phyloP scores from a whole-genome alignment of 1,140 invertebrate genomes.

The Leucophenga varia region DNA sequence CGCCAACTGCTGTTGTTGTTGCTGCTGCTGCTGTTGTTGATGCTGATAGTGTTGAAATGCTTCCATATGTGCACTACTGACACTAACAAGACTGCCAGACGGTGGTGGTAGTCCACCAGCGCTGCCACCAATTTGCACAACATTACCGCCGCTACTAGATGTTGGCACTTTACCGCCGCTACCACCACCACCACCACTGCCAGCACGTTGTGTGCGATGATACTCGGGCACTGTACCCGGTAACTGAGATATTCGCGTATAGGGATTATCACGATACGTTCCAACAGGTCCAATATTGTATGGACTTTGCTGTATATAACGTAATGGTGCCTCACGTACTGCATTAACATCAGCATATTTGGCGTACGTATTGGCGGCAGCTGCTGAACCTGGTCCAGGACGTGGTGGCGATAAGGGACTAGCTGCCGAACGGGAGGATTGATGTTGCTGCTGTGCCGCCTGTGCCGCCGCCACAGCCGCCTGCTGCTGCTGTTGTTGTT shows the following conservation, averaged over 20 bases:
- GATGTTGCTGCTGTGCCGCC: slow-evolving; percentile 32
- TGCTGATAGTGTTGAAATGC: too few species aligned
- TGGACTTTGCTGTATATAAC: slow-evolving; percentile 37
- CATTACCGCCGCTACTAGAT: slow-evolving; percentile 7
- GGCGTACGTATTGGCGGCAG: slow-evolving; percentile 38
- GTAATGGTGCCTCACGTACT: slow-evolving; percentile 36
- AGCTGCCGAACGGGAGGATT: slow-evolving; percentile 43
- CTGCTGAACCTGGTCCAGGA: slow-evolving; percentile 40
- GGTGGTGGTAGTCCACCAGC: slow-evolving; percentile 4
- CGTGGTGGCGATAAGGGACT: slow-evolving; percentile 52
- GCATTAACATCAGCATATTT: slow-evolving; percentile 33
- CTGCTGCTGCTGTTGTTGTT: slow-evolving; percentile 29
- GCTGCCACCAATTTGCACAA: slow-evolving; percentile 31
- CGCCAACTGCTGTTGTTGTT: too few species aligned
- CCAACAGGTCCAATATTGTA: slow-evolving; percentile 29
- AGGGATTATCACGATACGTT: slow-evolving; percentile 46
- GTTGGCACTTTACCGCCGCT: slow-evolving; percentile 7
- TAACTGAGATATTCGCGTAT: slow-evolving; percentile 45
- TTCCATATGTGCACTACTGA: too few species aligned
- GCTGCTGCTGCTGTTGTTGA: too few species aligned
- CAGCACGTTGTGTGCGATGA: slow-evolving; percentile 30
- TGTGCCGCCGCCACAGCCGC: slow-evolving; percentile 32
- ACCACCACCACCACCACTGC: slow-evolving; percentile 7
- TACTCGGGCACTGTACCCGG: slow-evolving; percentile 33
- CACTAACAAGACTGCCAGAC: too few species aligned